phyloP scores from a whole-genome alignment of 2,113 vertebrate species.

The Elanoides forficatus region DNA sequence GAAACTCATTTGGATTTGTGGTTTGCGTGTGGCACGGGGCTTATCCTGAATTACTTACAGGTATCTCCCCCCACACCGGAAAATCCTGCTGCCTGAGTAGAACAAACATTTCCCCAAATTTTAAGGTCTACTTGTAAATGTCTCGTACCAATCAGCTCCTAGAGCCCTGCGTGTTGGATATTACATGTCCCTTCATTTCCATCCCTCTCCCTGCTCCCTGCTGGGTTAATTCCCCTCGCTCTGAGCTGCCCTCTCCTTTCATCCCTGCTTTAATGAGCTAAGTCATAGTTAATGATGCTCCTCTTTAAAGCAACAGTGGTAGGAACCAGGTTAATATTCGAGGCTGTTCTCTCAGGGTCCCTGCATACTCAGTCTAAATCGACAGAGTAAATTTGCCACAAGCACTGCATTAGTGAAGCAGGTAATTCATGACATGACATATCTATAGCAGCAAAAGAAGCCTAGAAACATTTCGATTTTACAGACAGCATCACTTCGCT shows the following conservation, averaged over 20 bases:
- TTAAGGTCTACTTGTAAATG: neutral
- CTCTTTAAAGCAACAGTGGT: neutral
- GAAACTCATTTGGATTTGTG: neutral
- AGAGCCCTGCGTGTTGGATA: neutral
- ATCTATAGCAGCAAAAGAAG: neutral
- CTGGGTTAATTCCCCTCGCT: neutral
- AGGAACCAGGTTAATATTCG: neutral
- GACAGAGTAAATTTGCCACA: neutral
- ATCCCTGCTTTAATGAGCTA: slow-evolving; percentile 5
- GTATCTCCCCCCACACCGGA: neutral
- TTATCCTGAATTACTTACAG: neutral
- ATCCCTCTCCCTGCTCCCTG: neutral
- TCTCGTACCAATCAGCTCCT: neutral
- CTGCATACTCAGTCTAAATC: neutral
- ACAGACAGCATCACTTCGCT: neutral
- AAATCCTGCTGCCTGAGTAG: neutral
- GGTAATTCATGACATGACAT: neutral
- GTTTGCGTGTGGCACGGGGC: accelerated
- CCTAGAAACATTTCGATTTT: neutral
- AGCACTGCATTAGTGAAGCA: neutral
- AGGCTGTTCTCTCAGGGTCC: neutral
- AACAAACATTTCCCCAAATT: neutral
- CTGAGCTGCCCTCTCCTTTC: slow-evolving; percentile 12
- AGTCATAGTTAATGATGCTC: neutral
- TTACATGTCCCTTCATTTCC: neutral